A percentile compares a stretch with the other conserved stretches of the same genome.
Evolutionary conservation across 2,888 invertebrate species (phyloP).

Genomic region (Conchocele bisecta): DNA sequence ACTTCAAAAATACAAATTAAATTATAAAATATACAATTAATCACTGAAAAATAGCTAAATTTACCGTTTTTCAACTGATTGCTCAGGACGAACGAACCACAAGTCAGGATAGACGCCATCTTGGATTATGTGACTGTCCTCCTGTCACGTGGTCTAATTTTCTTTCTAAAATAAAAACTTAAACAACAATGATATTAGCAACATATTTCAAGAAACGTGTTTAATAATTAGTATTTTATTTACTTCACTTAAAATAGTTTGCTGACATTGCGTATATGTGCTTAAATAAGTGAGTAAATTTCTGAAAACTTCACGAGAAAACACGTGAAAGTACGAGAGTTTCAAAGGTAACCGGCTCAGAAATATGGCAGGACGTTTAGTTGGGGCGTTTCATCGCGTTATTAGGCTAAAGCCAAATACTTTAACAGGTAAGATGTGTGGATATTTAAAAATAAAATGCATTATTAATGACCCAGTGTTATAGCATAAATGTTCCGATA

Average conservation of each 20-base stretch:
- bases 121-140: constrained; percentile 33
- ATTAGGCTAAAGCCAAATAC: neutral
- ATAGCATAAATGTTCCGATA: too few species aligned
- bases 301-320: too few species aligned
- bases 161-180: neutral
- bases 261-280: too few species aligned
- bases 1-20: constrained; percentile 15
- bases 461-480: too few species aligned
- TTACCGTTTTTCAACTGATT: constrained; percentile 44
- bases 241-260: too few species aligned
- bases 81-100: constrained; percentile 26
- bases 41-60: neutral
- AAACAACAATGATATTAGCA: too few species aligned
- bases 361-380: constrained; percentile 66
- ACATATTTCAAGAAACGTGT: too few species aligned
- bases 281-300: too few species aligned
- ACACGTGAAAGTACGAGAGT: constrained; percentile 61
- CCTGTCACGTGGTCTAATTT: constrained; percentile 29
- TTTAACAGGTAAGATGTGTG: too few species aligned
- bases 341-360: constrained; percentile 67
- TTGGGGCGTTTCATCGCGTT: constrained; percentile 46
- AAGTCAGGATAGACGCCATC: constrained; percentile 49
- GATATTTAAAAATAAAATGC: too few species aligned
- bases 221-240: too few species aligned
- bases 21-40: too few species aligned